Evolutionary conservation across 53 echinoderm and acorn worm species (phyloP).

Genomic region (Paracentrotus lividus): DNA sequence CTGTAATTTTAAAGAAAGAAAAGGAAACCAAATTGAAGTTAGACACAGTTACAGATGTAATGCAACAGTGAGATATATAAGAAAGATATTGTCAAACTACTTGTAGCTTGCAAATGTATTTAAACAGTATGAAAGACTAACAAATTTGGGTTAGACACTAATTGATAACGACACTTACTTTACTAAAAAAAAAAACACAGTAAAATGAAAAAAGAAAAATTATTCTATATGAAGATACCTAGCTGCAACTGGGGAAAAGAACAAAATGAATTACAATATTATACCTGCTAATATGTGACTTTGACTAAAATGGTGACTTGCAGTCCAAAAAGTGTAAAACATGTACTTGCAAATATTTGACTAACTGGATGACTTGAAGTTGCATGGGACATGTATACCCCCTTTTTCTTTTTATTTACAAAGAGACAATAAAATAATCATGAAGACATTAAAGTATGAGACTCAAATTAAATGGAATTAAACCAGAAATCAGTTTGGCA

Average conservation of each 20-base stretch:
- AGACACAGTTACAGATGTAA: background rate
- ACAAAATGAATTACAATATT: too few species aligned
- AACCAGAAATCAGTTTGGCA: background rate
- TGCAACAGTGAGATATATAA: too few species aligned
- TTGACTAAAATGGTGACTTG: background rate
- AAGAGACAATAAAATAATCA: background rate
- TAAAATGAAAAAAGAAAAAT: too few species aligned
- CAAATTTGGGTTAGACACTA: too few species aligned
- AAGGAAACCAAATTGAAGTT: too few species aligned
- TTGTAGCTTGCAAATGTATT: too few species aligned
- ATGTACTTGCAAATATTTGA: slow-evolving; percentile 55
- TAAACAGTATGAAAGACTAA: too few species aligned
- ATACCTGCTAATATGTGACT: background rate
- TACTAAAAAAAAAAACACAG: too few species aligned
- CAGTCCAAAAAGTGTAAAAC: background rate
- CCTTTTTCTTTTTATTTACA: background rate
- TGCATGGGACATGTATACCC: background rate
- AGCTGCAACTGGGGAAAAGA: too few species aligned
- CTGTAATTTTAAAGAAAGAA: background rate
- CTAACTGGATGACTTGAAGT: background rate
- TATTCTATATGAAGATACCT: too few species aligned
- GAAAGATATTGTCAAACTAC: background rate
- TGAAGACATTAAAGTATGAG: background rate
- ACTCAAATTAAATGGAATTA: background rate
- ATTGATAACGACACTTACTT: too few species aligned